Conservation (phyloP, 92 coral and sea anemone genomes). For the Epizoanthus illoricatus region DNA sequence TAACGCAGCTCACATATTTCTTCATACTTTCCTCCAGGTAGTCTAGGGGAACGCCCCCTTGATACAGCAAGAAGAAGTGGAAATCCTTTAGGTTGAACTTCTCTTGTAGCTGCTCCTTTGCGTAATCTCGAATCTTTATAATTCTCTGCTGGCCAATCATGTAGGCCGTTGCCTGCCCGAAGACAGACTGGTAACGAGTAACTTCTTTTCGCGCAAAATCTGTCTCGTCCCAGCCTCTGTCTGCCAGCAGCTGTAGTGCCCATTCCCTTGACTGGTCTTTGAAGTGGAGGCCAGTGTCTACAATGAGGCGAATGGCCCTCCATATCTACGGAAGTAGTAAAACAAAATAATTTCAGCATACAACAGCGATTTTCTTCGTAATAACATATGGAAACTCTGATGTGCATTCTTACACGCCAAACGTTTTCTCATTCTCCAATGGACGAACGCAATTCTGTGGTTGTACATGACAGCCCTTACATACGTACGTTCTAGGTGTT, state of each 20-base stretch:
- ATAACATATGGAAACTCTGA: no score
- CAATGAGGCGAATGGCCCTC: slow-evolving; percentile 32
- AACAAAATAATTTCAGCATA: no score
- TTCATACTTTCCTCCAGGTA: slow-evolving; percentile 17
- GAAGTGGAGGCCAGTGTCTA: slow-evolving; percentile 26
- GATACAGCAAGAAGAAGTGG: slow-evolving; percentile 28
- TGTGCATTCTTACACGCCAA: no score
- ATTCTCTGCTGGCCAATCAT: slow-evolving; percentile 30
- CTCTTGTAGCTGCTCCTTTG: slow-evolving; percentile 31
- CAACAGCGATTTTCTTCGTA: no score
- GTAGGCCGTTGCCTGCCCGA: slow-evolving; percentile 26
- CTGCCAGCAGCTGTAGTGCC: slow-evolving; percentile 25
- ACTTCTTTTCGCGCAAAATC: slow-evolving; percentile 21
- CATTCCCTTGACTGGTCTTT: slow-evolving; percentile 15
- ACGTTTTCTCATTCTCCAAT: no score
- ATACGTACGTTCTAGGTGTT: no score
- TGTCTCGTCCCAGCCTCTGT: slow-evolving; percentile 31
- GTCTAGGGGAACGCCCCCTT: slow-evolving; percentile 33
- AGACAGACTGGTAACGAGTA: slow-evolving; percentile 32
- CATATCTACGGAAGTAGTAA: slow-evolving; percentile 1
- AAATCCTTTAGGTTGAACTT: slow-evolving; percentile 31
- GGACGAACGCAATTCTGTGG: no score
- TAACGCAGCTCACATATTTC: slow-evolving; percentile 17
- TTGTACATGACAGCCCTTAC: no score
- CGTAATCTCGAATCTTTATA: slow-evolving; percentile 21